Percentiles rank a stretch among this genome's conserved stretches.
phyloP scores from a whole-genome alignment of 2,888 invertebrate species.

The Clanis bilineata region DNA sequence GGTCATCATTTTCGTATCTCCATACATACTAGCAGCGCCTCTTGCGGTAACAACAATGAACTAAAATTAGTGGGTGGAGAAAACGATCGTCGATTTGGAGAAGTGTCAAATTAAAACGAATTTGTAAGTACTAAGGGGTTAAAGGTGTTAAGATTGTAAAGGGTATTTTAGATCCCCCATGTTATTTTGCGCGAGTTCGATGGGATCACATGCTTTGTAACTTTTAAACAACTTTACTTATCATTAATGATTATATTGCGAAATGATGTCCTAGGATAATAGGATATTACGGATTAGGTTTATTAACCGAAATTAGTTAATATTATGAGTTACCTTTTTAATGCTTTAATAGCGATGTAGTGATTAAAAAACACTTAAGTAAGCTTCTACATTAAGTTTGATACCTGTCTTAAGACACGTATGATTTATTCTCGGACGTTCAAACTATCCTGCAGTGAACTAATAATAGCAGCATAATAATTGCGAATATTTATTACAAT shows the following conservation, averaged over 20 bases:
- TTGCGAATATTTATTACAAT: not conserved
- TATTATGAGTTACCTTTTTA: not conserved
- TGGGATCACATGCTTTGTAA: not conserved
- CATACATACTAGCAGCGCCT: too few species aligned
- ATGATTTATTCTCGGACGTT: not conserved
- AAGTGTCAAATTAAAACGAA: too few species aligned
- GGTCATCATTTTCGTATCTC: too few species aligned
- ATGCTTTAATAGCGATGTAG: not conserved
- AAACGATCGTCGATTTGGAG: too few species aligned
- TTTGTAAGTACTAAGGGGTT: too few species aligned
- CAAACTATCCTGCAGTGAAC: not conserved
- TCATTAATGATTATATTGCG: not conserved
- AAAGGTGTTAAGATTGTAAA: too few species aligned
- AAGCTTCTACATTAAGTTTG: not conserved
- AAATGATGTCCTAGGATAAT: not conserved
- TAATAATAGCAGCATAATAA: not conserved
- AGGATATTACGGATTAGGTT: not conserved
- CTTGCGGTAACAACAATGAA: too few species aligned
- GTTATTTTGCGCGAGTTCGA: too few species aligned
- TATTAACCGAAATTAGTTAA: not conserved
- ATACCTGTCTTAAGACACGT: not conserved
- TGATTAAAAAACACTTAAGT: not conserved
- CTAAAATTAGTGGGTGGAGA: too few species aligned
- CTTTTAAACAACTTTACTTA: not conserved
- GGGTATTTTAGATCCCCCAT: too few species aligned